Percentiles rank a stretch among this genome's conserved stretches.
These are phyloP conservation scores for Archilochus colubris DNA, from an alignment of 2,113 vertebrate genomes.

Conservation along the genomic window DNA sequence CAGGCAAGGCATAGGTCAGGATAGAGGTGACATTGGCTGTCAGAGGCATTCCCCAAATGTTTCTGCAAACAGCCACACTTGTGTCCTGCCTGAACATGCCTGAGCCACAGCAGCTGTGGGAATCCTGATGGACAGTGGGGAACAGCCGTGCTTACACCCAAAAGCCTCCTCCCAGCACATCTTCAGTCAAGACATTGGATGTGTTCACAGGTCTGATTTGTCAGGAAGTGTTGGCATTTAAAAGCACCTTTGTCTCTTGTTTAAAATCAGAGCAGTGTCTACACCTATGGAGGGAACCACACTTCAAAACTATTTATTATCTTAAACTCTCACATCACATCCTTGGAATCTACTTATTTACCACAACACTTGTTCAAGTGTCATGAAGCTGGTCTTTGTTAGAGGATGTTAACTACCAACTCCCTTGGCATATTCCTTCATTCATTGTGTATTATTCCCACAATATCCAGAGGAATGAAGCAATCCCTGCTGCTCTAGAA, in stretches of 20 bases:
- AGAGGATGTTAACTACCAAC: neutral
- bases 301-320: neutral
- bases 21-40: neutral
- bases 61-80: neutral
- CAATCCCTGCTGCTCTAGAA: neutral
- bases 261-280: neutral
- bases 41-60: constrained; percentile 39
- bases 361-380: neutral
- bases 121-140: neutral
- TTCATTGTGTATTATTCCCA: neutral
- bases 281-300: neutral
- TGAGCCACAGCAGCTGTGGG: constrained; percentile 18
- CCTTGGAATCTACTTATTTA: neutral
- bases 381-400: constrained; percentile 44
- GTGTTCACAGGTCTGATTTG: neutral
- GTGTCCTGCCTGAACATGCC: neutral
- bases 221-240: neutral
- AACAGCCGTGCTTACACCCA: neutral
- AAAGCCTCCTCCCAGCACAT: neutral
- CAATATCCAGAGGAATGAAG: constrained; percentile 20
- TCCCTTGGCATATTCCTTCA: neutral
- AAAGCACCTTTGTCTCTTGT: neutral
- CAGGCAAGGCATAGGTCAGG: constrained; percentile 31
- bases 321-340: neutral
- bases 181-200: neutral